Base-by-base conservation (phyloP, 2,888 invertebrate genomes). In the Diarsia mendica region DNA sequence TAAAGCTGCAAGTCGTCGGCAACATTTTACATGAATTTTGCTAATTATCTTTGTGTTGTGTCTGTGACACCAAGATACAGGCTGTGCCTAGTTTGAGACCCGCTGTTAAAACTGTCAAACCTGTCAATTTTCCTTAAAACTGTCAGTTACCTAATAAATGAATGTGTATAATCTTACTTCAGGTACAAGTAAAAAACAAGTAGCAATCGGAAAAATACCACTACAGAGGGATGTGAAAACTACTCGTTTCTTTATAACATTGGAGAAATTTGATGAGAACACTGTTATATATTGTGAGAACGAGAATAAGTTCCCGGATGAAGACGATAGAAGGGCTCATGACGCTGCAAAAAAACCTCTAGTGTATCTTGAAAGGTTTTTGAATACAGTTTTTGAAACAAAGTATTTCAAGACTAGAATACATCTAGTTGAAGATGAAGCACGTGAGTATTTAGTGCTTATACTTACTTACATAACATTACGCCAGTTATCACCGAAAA, bases 251-350 rank as follows among this genome's bases (percentile, higher is more conserved):
- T n/a, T 9, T 6, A 13, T 79, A 33, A 48, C 15, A 2, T 13
- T 67, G 39, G 78, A 79, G 68, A 28, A 11, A 6, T 67, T 79
- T 77, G 79, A 79, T 44, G 28, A 58, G 5, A 39, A 68, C 2
- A 60, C 55, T 20, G 15, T 1, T 18, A 51, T 68, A 13, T 63
- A 39, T 13, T 78, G 77, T 46, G 1, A 3, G 2, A 44, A 23
- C 3, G 3, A 20, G 0, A 10, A 0, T 20, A 11, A 9, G 49
- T 49, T 8, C 18, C 5, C 49, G 1, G 18, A 49, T 8, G 8
- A 49, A 49, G 49, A 2, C 49, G 0, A 20, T 55, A 6, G 13
- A 23, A 55, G 5, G 6, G 28, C 3, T 28, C 58, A 58, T 28
- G 18, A 11, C 18, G 1, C 18, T 33, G 18, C 60, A 33, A n/a